These are phyloP conservation scores for Trypoxylon attenuatum DNA, from an alignment of 2,888 invertebrate genomes.

Conservation along the genomic window DNA sequence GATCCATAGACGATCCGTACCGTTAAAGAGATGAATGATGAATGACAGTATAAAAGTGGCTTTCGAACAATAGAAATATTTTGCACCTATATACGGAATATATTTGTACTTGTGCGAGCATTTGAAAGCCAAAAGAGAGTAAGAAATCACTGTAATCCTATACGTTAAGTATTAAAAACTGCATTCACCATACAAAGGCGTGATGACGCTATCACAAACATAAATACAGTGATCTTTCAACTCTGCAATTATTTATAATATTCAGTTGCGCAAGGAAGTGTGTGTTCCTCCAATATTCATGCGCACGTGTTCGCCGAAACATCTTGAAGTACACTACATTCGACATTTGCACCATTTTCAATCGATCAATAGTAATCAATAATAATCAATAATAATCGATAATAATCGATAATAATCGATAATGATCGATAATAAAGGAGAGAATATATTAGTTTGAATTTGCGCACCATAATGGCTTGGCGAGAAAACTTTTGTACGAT, in stretches of 20 bases:
- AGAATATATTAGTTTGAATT: too few species aligned
- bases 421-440: too few species aligned
- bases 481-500: too few species aligned
- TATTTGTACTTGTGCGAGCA: conserved; percentile 7
- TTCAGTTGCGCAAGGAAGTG: too few species aligned
- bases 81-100: background rate
- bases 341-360: too few species aligned
- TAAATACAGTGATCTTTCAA: conserved; percentile 11
- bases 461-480: too few species aligned
- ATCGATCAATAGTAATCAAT: too few species aligned
- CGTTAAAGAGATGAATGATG: background rate
- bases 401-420: too few species aligned
- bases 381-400: too few species aligned
- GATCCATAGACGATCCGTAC: background rate
- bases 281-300: too few species aligned
- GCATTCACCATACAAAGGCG: background rate
- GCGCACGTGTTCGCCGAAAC: too few species aligned
- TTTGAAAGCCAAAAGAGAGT: conserved; percentile 2
- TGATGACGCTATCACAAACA: background rate
- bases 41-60: background rate
- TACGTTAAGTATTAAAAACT: background rate
- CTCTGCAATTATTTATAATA: background rate
- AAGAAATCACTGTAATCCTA: background rate
- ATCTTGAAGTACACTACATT: too few species aligned
- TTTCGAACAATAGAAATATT: background rate